These are phyloP conservation scores for Cepaea hortensis DNA, from an alignment of 2,888 invertebrate genomes.

Conservation along the genomic window DNA sequence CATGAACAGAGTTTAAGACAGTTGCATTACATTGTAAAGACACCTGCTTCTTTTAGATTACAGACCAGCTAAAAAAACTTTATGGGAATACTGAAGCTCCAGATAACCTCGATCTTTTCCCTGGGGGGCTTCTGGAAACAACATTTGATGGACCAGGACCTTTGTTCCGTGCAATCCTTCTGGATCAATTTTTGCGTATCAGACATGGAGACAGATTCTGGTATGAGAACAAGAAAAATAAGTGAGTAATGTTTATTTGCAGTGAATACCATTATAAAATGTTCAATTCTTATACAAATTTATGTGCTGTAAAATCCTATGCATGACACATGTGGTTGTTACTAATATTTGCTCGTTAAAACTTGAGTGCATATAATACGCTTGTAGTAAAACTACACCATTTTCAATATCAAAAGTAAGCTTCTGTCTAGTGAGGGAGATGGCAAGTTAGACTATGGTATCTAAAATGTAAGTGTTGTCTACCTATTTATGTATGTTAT, in stretches of 20 bases:
- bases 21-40: too few relatives aligned
- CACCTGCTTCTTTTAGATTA: too few relatives aligned
- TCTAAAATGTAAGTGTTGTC: too few relatives aligned
- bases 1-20: too few relatives aligned
- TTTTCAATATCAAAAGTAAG: too few relatives aligned
- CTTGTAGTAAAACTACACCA: too few relatives aligned
- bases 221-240: constrained; percentile 88
- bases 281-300: neutral
- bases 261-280: neutral
- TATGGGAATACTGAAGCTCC: constrained; percentile 73
- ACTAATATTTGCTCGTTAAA: too few relatives aligned
- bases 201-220: constrained; percentile 96
- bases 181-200: constrained; percentile 92
- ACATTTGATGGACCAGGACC: constrained; percentile 81
- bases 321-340: neutral
- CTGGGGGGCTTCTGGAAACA: constrained; percentile 97
- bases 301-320: neutral
- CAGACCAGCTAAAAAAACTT: neutral
- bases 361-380: too few relatives aligned
- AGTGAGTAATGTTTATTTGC: constrained; percentile 13
- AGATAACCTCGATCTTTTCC: constrained; percentile 95
- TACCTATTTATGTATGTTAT: too few relatives aligned
- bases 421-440: too few relatives aligned
- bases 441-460: too few relatives aligned
- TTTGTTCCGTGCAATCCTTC: constrained; percentile 90